These are phyloP conservation scores for Tupaia chinensis DNA, from an alignment of 2,113 vertebrate species.

Conservation along the genomic window DNA sequence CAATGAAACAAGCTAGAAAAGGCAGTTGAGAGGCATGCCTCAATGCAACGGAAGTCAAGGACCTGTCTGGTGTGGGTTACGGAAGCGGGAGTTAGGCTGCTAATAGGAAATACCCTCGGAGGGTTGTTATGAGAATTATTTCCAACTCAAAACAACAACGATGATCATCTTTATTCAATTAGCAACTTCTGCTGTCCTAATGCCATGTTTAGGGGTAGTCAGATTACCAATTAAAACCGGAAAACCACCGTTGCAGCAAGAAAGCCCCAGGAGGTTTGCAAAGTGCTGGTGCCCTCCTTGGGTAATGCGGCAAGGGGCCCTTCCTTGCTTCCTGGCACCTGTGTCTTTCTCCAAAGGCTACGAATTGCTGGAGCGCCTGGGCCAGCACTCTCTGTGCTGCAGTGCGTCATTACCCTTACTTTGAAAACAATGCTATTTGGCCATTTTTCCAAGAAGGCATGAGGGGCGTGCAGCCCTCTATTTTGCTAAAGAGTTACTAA, in stretches of 20 bases:
- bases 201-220: slow-evolving; percentile 5
- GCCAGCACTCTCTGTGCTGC: neutral
- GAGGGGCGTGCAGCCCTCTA: neutral
- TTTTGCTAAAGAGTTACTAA: neutral
- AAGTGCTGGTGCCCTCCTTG: neutral
- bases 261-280: neutral
- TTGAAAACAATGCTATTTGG: neutral
- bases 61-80: neutral
- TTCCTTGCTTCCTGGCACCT: neutral
- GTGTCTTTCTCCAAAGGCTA: slow-evolving; percentile 21
- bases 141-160: slow-evolving; percentile 47
- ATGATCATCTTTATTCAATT: slow-evolving; percentile 35
- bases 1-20: neutral
- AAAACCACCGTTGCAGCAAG: neutral
- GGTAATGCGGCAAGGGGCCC: neutral
- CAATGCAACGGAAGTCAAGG: neutral
- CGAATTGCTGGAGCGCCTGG: neutral
- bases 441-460: neutral
- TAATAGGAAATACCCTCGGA: slow-evolving; percentile 37
- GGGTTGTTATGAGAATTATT: slow-evolving; percentile 17
- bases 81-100: neutral
- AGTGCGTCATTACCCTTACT: neutral
- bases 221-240: slow-evolving; percentile 64
- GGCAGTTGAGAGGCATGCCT: neutral
- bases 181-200: slow-evolving; percentile 47